Base-by-base conservation (phyloP, 1,140 invertebrate genomes). In the Thaumetopoea pityocampa region DNA sequence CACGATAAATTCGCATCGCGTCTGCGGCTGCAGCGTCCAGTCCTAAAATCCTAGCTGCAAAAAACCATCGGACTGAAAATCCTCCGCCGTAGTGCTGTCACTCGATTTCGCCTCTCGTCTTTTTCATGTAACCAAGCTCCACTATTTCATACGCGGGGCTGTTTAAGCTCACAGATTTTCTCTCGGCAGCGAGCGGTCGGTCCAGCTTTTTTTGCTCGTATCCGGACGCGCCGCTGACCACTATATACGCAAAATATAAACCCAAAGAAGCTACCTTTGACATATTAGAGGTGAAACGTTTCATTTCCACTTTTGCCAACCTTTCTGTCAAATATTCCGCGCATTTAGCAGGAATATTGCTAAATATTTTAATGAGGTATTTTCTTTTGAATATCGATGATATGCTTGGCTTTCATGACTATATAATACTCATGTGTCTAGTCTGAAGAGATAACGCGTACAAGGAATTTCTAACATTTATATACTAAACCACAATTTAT, bases 201-300 rank as follows among this genome's bases (percentile, higher is more conserved):
- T 62, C 46, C 59, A 37, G 43, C 56, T 65, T 69, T 79, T 80
- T 83, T 83, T 81, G 53, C 64, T 81, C 62, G 51, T 78, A 66
- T 66, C 61, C 51, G 66, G 63, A 67, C 60, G 70, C 67, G 65
- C 63, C 64, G 68, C 54, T 76, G 77, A 76, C 72, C 79, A 69
- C 73, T 78, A 81, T 83, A 78, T 79, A 79, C 79, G 76, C 72
- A 81, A 83, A 83, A 84, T 84, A 76, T 79, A 83, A 79, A 81
- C 72, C 70, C 59, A 74, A 77, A 82, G 72, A 70, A 73, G 69
- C 66, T 66, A 78, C 67, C 76, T 84, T 80, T 83, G 79, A 81
- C 72, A 77, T 83, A 80, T 83, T 72, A 72, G 59, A 70, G 70
- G 69, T 72, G 68, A 81, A 83, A 81, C 51, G 64, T 77, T 79